Base-by-base conservation (phyloP, 2,797 vertebrate genomes). In the Diceros bicornis region DNA sequence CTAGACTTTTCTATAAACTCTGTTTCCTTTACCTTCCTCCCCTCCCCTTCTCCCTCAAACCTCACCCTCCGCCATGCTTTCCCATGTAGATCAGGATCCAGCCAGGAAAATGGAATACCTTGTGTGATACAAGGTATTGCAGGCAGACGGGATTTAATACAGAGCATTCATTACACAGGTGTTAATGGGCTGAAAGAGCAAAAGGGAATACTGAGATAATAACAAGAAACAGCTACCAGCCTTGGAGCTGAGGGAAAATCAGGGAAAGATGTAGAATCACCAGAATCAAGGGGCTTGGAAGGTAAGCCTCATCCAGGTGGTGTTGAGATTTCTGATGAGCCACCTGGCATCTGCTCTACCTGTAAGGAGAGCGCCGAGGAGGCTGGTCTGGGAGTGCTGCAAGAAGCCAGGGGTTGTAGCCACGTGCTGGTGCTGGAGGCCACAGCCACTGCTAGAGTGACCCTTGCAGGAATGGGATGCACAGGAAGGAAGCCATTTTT, bases 341-440 rank as follows among this genome's bases (percentile, higher is more conserved):
- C n/a, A 37, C 23, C 3, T 29, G 41, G 5, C 13, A 0, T 3
- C 47, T 41, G 20, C 61, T 20, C 20, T 17, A 7, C 50, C 37
- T 20, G 4, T 23, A 32, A 23, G 74, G 32, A 64, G 52, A 4
- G 50, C 4, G 50, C 0, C 0, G 6, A 1, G 2, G 2, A 21
- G 61, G 32, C n/a, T 23, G 57, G 1, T 52, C 23, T 88, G 66
- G 27, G 27, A 44, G 25, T 16, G 34, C 4, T 25, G 16, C 2
- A 62, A 18, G 57, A 59, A 27, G 29, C 44, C 4, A 7, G 8
- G n/a, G 10, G 10, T 66, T 66, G 37, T 41, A 21, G 17, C 29
- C 34, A 25, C 50, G n/a, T 6, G 34, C 27, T 27, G 44, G 16
- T 29, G 10, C 50, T 17, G 21, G 27, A 21, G 34, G 18, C 62